phyloP scores from a whole-genome alignment of 2,797 vertebrate genomes.

The Lagocephalus sceleratus region DNA sequence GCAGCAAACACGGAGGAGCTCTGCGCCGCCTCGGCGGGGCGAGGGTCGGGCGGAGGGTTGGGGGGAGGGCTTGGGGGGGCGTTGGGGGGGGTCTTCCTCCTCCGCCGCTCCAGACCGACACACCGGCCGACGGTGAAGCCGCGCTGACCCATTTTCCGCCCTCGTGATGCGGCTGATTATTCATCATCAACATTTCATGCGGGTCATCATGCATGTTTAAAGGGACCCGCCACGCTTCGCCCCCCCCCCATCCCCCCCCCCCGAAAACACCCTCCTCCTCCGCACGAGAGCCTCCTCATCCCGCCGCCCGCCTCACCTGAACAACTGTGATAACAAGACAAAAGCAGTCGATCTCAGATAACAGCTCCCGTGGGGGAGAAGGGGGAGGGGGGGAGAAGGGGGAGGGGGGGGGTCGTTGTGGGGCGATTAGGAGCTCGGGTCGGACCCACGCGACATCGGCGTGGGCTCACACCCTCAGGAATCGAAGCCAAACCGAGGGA shows the following conservation, averaged over 20 bases:
- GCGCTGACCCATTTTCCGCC: constrained; percentile 57
- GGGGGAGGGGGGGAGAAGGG: constrained; percentile 27
- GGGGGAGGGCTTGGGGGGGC: background rate
- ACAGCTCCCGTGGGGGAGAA: too few species aligned
- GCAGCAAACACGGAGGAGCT: constrained; percentile 55
- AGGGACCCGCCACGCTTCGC: constrained; percentile 4
- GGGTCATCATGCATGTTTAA: constrained; percentile 65
- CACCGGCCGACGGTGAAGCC: constrained; percentile 4
- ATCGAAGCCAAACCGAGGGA: too few species aligned
- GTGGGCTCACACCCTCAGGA: too few species aligned
- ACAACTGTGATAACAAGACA: constrained; percentile 61
- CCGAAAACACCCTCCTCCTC: too few species aligned
- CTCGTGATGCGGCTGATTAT: constrained; percentile 54
- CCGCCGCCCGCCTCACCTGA: constrained; percentile 60
- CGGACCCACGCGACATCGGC: too few species aligned
- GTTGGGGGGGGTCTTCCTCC: background rate
- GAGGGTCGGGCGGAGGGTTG: constrained; percentile 2
- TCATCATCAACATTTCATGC: constrained; percentile 63
- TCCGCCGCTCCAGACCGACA: too few species aligned
- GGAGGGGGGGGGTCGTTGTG: constrained; percentile 39
- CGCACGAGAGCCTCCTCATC: constrained; percentile 47
- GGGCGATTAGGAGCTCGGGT: too few species aligned
- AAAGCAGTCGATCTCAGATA: constrained; percentile 69
- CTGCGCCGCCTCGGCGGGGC: constrained; percentile 38
- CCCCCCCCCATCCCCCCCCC: background rate